These are phyloP conservation scores for Drosophila nigricruria DNA, from an alignment of 2,888 invertebrate genomes.

Conservation along the genomic window DNA sequence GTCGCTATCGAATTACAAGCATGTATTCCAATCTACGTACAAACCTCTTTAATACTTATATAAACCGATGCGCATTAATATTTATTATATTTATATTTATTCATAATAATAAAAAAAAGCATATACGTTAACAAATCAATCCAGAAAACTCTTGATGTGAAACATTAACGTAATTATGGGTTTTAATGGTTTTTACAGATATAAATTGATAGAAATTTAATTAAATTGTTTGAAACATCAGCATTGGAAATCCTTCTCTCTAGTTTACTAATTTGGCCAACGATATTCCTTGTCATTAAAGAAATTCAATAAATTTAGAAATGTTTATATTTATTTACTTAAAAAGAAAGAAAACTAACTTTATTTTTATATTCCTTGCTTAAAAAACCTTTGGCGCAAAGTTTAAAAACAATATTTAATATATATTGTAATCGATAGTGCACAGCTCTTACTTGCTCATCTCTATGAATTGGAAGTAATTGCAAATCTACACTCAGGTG, in stretches of 20 bases:
- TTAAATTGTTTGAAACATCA: too few relatives aligned
- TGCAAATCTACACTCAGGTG: too few relatives aligned
- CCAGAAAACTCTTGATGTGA: background rate
- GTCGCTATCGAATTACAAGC: slow-evolving; percentile 64
- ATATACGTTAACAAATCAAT: slow-evolving; percentile 9
- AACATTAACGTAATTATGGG: background rate
- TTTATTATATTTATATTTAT: slow-evolving; percentile 37
- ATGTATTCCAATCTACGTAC: slow-evolving; percentile 54
- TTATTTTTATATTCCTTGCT: too few relatives aligned
- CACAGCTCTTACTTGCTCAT: background rate
- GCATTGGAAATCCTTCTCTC: too few relatives aligned
- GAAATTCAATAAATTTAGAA: too few relatives aligned
- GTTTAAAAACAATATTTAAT: background rate
- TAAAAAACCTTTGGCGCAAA: background rate
- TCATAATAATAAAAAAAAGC: slow-evolving; percentile 27
- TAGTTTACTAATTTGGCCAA: too few relatives aligned
- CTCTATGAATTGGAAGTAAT: too few relatives aligned
- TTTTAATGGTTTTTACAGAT: background rate
- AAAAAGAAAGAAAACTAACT: too few relatives aligned
- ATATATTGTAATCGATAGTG: background rate
- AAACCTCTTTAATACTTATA: slow-evolving; percentile 42
- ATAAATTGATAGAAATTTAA: too few relatives aligned
- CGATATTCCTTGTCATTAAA: too few relatives aligned
- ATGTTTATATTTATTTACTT: too few relatives aligned
- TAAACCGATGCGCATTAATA: slow-evolving; percentile 28